Percentiles rank a stretch among this genome's conserved stretches.
These are phyloP conservation scores for Glaucopsyche alexis DNA, from an alignment of 2,888 invertebrate genomes.

Conservation along the genomic window DNA sequence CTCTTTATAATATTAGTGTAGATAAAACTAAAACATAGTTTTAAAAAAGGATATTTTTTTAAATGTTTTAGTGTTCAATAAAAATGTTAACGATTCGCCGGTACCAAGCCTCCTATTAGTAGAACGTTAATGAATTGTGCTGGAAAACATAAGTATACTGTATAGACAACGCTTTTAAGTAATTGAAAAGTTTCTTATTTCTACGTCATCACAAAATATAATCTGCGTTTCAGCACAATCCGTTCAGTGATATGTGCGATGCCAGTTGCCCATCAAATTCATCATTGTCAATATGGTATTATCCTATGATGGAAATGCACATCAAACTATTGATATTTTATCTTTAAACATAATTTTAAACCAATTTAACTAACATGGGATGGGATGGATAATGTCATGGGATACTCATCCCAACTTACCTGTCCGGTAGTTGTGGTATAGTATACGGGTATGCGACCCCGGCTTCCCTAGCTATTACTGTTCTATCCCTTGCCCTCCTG, in stretches of 20 bases:
- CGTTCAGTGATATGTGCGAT: background rate
- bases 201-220: too few species aligned
- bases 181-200: background rate
- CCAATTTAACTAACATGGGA: too few species aligned
- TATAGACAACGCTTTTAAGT: background rate
- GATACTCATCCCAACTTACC: too few species aligned
- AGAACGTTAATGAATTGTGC: background rate
- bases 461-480: too few species aligned
- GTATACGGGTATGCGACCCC: too few species aligned
- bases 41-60: background rate
- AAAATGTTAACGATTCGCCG: background rate
- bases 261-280: background rate
- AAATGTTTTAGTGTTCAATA: constrained; percentile 7
- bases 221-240: background rate
- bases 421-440: too few species aligned
- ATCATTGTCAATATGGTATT: background rate
- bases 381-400: too few species aligned
- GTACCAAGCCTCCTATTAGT: constrained; percentile 1
- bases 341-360: too few species aligned
- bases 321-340: too few species aligned
- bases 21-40: background rate
- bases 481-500: too few species aligned
- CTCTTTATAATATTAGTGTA: too few species aligned
- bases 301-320: too few species aligned
- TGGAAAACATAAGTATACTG: background rate